Conservation (phyloP, 1,140 invertebrate genomes). For the Leptopilina clavipes region DNA sequence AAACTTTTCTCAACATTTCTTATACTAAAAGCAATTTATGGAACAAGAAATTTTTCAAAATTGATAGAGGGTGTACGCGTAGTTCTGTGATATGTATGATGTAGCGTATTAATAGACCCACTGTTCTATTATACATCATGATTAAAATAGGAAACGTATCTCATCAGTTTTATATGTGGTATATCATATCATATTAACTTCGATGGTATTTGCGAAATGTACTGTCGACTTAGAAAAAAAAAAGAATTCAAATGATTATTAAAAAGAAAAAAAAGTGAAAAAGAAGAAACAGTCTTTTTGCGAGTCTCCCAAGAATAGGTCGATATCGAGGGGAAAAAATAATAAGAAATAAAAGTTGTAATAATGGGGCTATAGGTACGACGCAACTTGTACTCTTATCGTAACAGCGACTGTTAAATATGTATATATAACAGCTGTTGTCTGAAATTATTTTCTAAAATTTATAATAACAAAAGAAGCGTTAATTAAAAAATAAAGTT, state of each 20-base stretch:
- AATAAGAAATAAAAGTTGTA: conserved; percentile 40
- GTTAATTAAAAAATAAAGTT: conserved; percentile 39
- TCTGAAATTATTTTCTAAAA: conserved; percentile 52
- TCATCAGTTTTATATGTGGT: conserved; percentile 69
- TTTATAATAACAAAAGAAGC: conserved; percentile 7
- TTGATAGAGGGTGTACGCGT: conserved; percentile 70
- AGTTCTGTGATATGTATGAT: conserved; percentile 76
- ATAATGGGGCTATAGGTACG: conserved; percentile 46
- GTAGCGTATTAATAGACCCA: conserved; percentile 72
- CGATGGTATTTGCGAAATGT: conserved; percentile 53
- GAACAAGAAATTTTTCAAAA: not conserved
- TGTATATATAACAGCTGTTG: not conserved
- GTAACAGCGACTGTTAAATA: conserved; percentile 30
- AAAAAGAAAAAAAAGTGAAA: conserved; percentile 40
- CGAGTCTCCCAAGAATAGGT: conserved; percentile 52
- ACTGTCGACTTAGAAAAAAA: conserved; percentile 51
- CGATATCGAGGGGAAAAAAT: conserved; percentile 42
- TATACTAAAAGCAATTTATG: not conserved
- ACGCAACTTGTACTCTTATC: conserved; percentile 41
- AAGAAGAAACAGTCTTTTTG: conserved; percentile 48
- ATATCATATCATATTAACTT: conserved; percentile 65
- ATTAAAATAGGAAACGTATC: conserved; percentile 65
- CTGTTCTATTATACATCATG: conserved; percentile 67
- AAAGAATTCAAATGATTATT: conserved; percentile 27
- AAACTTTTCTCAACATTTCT: no score